These are phyloP conservation scores for Lycocerus yunnanus DNA, from an alignment of 2,888 invertebrate genomes.

Conservation along the genomic window DNA sequence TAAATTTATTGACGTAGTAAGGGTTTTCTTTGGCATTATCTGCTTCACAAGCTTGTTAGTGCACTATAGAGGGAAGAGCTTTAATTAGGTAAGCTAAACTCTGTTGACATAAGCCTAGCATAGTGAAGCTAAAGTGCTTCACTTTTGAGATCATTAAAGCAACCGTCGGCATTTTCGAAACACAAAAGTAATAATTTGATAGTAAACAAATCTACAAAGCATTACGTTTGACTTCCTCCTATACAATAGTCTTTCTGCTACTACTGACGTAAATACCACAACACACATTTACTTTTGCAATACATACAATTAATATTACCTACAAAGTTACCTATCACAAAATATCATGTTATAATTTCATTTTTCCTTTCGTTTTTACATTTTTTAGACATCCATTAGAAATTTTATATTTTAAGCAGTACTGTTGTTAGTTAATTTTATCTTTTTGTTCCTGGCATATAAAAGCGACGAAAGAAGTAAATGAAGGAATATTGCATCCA, in stretches of 20 bases:
- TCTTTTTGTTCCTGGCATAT: background rate
- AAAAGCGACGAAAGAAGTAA: constrained; percentile 33
- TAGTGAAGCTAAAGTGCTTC: constrained; percentile 10
- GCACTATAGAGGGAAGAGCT: constrained; percentile 50
- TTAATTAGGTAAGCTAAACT: constrained; percentile 54
- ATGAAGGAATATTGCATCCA: constrained; percentile 51
- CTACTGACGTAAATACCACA: background rate
- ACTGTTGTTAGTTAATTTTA: too few relatives aligned
- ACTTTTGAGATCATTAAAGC: constrained; percentile 15
- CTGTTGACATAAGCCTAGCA: constrained; percentile 40
- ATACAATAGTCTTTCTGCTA: background rate
- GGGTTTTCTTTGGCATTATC: constrained; percentile 48
- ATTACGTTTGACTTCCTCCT: background rate
- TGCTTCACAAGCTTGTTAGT: constrained; percentile 51
- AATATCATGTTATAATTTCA: too few relatives aligned
- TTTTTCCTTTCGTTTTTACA: too few relatives aligned
- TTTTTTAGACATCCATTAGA: too few relatives aligned
- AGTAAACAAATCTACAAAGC: constrained; percentile 12
- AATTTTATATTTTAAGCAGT: too few relatives aligned
- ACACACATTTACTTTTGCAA: background rate
- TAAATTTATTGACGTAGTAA: constrained; percentile 32
- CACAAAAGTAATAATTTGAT: constrained; percentile 17
- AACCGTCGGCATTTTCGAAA: constrained; percentile 7
- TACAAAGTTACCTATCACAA: background rate
- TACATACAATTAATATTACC: background rate